Conservation (phyloP, 2,113 vertebrate genomes). For the Phylloscopus whistleri region DNA sequence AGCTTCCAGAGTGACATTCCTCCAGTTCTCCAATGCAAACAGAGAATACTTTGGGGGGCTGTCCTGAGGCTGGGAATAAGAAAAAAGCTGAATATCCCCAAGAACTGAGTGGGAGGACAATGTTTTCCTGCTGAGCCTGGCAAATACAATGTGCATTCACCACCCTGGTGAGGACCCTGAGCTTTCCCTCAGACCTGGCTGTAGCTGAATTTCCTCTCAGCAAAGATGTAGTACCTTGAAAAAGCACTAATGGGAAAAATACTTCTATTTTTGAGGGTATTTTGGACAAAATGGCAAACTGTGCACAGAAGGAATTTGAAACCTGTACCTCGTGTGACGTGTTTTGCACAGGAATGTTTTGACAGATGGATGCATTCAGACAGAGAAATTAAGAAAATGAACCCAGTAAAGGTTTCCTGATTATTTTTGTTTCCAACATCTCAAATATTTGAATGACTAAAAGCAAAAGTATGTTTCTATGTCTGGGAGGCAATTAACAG, state of each 20-base stretch:
- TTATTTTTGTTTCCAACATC: conserved; percentile 35
- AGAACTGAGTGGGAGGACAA: not conserved
- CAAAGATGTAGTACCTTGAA: not conserved
- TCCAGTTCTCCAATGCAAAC: not conserved
- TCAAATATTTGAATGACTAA: conserved; percentile 21
- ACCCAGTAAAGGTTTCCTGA: not conserved
- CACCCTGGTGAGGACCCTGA: not conserved
- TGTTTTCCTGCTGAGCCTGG: not conserved
- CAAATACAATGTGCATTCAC: not conserved
- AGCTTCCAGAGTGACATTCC: not conserved
- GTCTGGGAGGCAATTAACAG: conserved; percentile 39
- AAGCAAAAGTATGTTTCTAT: conserved; percentile 24
- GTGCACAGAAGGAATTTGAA: not conserved
- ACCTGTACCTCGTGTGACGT: not conserved
- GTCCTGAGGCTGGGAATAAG: not conserved
- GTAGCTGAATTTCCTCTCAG: not conserved
- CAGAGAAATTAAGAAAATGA: conserved; percentile 25
- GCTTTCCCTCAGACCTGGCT: not conserved
- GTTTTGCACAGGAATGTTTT: conserved; percentile 22
- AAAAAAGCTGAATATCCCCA: not conserved
- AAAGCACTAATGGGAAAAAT: not conserved
- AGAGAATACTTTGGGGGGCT: not conserved
- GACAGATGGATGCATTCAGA: conserved; percentile 44
- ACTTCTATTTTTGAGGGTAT: not conserved
- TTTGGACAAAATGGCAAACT: not conserved